Conservation (phyloP, 1,140 invertebrate genomes). For the Megathymus violae region DNA sequence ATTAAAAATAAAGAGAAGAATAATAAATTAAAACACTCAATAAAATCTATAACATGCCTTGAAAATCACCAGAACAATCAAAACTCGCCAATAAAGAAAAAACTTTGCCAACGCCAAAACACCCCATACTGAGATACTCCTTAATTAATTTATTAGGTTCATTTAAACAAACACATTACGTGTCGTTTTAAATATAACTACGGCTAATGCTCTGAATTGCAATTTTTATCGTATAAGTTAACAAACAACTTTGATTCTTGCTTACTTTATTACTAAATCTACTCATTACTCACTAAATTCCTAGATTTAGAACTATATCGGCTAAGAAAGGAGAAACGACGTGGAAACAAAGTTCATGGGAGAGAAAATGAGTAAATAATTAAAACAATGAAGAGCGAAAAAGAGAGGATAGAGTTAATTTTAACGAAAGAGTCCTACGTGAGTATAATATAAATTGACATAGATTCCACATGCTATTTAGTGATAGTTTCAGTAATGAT, state of each 20-base stretch:
- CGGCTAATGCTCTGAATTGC: slow-evolving; percentile 80
- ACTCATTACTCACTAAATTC: slow-evolving; percentile 66
- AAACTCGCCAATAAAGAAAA: slow-evolving; percentile 38
- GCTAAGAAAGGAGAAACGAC: slow-evolving; percentile 47
- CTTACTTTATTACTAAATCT: slow-evolving; percentile 71
- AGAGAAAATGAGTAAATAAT: slow-evolving; percentile 37
- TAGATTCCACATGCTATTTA: slow-evolving; percentile 34
- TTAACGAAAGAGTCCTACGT: slow-evolving; percentile 36
- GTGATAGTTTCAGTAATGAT: slow-evolving; percentile 35
- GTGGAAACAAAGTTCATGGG: slow-evolving; percentile 42
- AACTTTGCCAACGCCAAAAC: slow-evolving; percentile 55
- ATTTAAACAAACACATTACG: slow-evolving; percentile 73
- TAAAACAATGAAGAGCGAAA: slow-evolving; percentile 40
- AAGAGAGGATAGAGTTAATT: slow-evolving; percentile 36
- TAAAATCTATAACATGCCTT: slow-evolving; percentile 46
- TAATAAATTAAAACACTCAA: slow-evolving; percentile 44
- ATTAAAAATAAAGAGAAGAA: slow-evolving; percentile 44
- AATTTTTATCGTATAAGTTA: slow-evolving; percentile 77
- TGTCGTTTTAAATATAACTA: slow-evolving; percentile 71
- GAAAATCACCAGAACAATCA: slow-evolving; percentile 42
- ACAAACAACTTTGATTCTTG: slow-evolving; percentile 80
- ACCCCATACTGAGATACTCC: slow-evolving; percentile 41
- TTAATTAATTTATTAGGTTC: slow-evolving; percentile 65
- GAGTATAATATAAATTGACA: slow-evolving; percentile 61
- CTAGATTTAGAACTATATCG: slow-evolving; percentile 54